Evolutionary conservation across 2,888 invertebrate genomes (phyloP).

Genomic region (Suillia variegata): DNA sequence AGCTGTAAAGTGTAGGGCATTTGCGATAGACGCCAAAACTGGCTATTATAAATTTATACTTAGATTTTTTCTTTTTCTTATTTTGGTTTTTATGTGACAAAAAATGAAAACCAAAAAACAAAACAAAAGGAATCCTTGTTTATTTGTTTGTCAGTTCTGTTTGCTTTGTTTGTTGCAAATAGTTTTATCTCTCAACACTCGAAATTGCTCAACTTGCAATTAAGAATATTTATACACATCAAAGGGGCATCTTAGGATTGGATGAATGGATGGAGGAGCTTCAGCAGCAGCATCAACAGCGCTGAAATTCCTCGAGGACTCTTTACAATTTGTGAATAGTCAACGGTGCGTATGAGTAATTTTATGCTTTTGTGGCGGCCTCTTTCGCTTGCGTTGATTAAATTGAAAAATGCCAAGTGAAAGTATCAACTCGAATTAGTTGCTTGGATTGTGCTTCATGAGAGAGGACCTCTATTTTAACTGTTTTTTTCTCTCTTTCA

Average conservation of each 20-base stretch:
- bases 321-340: not conserved
- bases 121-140: too few relatives aligned
- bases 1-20: too few relatives aligned
- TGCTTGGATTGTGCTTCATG: constrained; percentile 25
- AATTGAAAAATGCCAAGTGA: constrained; percentile 10
- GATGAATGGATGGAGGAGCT: too few relatives aligned
- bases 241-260: too few relatives aligned
- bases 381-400: constrained; percentile 31
- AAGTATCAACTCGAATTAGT: constrained; percentile 2
- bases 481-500: constrained; percentile 30
- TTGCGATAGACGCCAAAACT: too few relatives aligned
- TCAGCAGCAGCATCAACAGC: too few relatives aligned
- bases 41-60: too few relatives aligned
- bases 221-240: too few relatives aligned
- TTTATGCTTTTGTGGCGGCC: constrained; percentile 22
- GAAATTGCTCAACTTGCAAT: not conserved
- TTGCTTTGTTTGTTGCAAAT: not conserved
- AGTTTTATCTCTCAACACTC: not conserved
- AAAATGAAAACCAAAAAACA: too few relatives aligned
- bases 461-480: too few relatives aligned
- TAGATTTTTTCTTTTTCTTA: not conserved
- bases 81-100: not conserved
- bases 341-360: constrained; percentile 35
- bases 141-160: not conserved
- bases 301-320: too few relatives aligned